Base-by-base conservation (phyloP, 2,113 vertebrate genomes). In the Mus spicilegus region DNA sequence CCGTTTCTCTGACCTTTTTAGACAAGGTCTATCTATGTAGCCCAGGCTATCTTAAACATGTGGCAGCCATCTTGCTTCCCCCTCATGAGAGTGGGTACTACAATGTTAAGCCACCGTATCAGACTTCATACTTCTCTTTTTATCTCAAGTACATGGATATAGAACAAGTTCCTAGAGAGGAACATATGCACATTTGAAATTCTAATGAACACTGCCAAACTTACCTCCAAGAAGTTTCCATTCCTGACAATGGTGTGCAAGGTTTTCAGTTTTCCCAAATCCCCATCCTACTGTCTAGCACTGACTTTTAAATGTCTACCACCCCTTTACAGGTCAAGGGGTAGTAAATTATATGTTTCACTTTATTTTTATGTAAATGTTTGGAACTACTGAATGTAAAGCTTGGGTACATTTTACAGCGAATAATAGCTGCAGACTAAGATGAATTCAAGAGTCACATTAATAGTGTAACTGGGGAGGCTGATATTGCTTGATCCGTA, bases 381-480 rank as follows among this genome's bases (percentile, higher is more conserved):
- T 70, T 65, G 30, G 7, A 76, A 86, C 75, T 87, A 87, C 28
- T 92, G 42, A 90, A 72, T 81, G 90, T 88, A 94, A 16, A 93
- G 46, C 46, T 95, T 39, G 82, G 85, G 86, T 78, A 85, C 10
- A 90, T 90, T 97, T 63, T 92, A 20, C 89, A 91, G 89, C 80
- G 63, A 63, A 70, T 91, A 90, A 36, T 95, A 92, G 72, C 54
- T 91, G 16, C 82, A 94, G 24, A n/a, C 30, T 89, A 93, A 93
- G 24, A 82, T 82, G 20, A 58, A 96, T 36, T 90, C 76, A 94
- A 94, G 82, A 75, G 84, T 20, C 58, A 89, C 17, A 89, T 78
- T 93, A 91, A 82, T 7, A 69, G 90, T 82, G 16, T 87, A 93
- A 91, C 4, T 61, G 16, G 61, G 49, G 82, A 94, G 7, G 82